A percentile compares a stretch with the other conserved stretches of the same genome.
These are phyloP conservation scores for Hypotaenidia okinawae DNA, from an alignment of 2,797 vertebrate genomes.

Conservation along the genomic window DNA sequence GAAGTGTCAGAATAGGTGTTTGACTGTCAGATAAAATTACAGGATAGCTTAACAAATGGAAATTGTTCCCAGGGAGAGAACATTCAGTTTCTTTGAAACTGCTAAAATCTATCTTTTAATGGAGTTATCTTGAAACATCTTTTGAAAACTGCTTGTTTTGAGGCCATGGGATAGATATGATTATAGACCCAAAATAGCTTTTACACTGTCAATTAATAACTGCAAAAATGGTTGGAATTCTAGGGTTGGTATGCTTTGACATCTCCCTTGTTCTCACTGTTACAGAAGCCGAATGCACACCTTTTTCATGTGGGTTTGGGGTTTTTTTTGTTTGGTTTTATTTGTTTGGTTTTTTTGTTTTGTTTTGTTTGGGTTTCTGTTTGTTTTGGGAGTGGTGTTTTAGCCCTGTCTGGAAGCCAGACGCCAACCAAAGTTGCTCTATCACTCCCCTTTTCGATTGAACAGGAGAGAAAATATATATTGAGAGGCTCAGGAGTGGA, in stretches of 20 bases:
- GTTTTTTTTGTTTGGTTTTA: too few relatives aligned
- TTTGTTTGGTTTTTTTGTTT: too few relatives aligned
- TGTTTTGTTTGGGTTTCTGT: not conserved
- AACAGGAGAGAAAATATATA: too few relatives aligned
- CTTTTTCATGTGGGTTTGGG: too few relatives aligned
- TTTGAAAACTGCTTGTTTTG: not conserved
- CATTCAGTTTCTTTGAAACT: not conserved
- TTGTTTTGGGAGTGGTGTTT: too few relatives aligned
- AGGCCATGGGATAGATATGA: not conserved
- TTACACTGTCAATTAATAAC: not conserved
- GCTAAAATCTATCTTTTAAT: not conserved
- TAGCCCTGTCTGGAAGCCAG: too few relatives aligned
- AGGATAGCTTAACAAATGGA: not conserved
- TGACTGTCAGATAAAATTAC: not conserved
- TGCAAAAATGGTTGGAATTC: not conserved
- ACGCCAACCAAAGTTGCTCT: too few relatives aligned
- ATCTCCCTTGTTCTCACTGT: fast-evolving
- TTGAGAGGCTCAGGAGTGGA: too few relatives aligned
- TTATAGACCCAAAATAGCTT: not conserved
- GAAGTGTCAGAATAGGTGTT: not conserved
- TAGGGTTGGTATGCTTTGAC: not conserved
- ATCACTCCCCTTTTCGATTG: too few relatives aligned
- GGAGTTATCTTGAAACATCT: not conserved
- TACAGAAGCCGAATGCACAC: not conserved
- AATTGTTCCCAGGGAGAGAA: not conserved